Base-by-base conservation (phyloP, 2,888 invertebrate species). In the Desoria tigrina region DNA sequence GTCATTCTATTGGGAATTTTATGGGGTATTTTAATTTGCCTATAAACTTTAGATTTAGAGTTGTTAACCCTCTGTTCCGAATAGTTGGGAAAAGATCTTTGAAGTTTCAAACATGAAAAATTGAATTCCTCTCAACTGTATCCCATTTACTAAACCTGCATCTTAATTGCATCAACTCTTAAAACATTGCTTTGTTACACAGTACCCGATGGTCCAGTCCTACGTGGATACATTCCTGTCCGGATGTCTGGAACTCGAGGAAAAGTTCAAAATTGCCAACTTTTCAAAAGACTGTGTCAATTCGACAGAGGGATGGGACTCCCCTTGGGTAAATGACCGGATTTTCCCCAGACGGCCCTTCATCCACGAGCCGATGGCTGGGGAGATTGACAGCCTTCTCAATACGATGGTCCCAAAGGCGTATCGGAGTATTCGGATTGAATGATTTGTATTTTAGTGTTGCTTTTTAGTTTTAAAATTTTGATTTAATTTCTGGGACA, bases 311-410 rank as follows among this genome's bases (percentile, higher is more conserved):
- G 69, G 57, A 0, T 73, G 71, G 71, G 57, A 60, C 39, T 28
- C n/a, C 21, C 62, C 61, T 18, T 72, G 70, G 69, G 66, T 68
- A 7, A 72, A 72, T 57, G 72, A 72, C 26, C 65, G 72, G 51
- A 68, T 70, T 24, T 68, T 51, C 24, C 72, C 72, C 2, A 58
- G 72, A 55, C 18, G 72, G 37, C 66, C 72, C 2, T 62, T 53
- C 18, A 4, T 64, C 32, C 9, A 64, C 51, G 55, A 63, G 21
- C 66, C 64, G 7, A 54, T 32, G 32, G 69, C 72, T 11, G 51
- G 37, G 1, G 59, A 64, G 51, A 68, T 72, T 26, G 72, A 72
- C 49, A 54, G n/a, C 18, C 18, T 70, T 2, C 49, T 72, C 39
- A 57, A 59, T n/a, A 28, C n/a, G 18, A 50, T 55, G 16, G 58